phyloP scores from a whole-genome alignment of 2,113 vertebrate genomes.

The Sceloporus undulatus region DNA sequence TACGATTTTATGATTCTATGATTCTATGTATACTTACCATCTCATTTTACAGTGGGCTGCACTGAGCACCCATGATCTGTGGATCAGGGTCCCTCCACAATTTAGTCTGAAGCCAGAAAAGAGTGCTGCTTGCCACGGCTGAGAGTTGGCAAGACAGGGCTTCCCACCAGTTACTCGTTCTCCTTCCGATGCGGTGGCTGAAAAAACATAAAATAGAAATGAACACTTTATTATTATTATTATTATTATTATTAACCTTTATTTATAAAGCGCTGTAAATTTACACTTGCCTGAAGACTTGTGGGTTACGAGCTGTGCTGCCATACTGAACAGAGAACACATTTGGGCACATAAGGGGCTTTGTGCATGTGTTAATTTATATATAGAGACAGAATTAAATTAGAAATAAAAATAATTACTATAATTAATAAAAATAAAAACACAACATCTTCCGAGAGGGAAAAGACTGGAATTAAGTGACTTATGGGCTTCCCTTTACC shows the following conservation, averaged over 20 bases:
- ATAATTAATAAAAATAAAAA: background rate
- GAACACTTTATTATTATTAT: background rate
- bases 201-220: background rate
- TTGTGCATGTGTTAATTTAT: background rate
- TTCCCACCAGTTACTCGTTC: constrained; percentile 40
- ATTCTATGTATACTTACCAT: constrained; percentile 31
- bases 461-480: too few relatives aligned
- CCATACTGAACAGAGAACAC: too few relatives aligned
- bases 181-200: background rate
- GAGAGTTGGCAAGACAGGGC: constrained; percentile 1
- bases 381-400: background rate
- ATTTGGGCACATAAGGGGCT: background rate
- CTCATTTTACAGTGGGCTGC: constrained; percentile 66
- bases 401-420: background rate
- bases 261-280: too few relatives aligned
- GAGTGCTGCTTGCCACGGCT: constrained; percentile 69
- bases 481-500: too few relatives aligned
- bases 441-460: background rate
- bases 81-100: constrained; percentile 62
- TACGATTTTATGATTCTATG: too few relatives aligned
- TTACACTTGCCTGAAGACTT: too few relatives aligned
- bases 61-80: constrained; percentile 58
- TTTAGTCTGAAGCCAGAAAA: constrained; percentile 36
- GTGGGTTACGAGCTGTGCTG: too few relatives aligned
- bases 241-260: too few relatives aligned